Evolutionary conservation across 2,797 vertebrate genomes (phyloP), one percentile per base, ranked within the genome.

Genomic region (Poecilia picta): DNA sequence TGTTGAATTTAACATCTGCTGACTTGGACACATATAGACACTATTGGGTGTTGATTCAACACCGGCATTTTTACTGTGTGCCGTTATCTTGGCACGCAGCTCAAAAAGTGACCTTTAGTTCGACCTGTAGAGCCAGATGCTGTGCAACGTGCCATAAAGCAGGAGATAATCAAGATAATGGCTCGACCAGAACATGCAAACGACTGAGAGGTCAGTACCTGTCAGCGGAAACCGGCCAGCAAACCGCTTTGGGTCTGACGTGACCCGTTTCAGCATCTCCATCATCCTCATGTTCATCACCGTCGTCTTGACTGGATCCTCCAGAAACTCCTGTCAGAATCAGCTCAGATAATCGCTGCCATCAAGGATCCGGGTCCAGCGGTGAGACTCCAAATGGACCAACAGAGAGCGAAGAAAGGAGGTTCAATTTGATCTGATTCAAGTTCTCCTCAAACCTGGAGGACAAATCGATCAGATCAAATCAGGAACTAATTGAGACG

Each of bases 401-500:
- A 59, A 3, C 7, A 46, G 73, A 47, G 43, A 72, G 55, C 62
- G 79, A 75, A 43, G 62, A 76, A 86, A 74, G 43, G 68, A 83
- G 81, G 80, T 39, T 78, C 82, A 72, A 85, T 89, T 85, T 71
- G 23, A 10, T 41, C 47, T 31, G 77, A 93, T 89, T 85, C 72
- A 81, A 91, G 86, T 59, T 80, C 85, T 86, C 74, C 78, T 87
- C 73, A 88, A 80, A 92, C 74, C 68, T 83, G 77, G 72, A 66
- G 36, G 90, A 33, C 73, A 74, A 83, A 78, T 72, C 90, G 90
- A 92, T 87, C 90, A 92, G 86, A 89, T 91, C 82, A 86, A 89
- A 86, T 90, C 84, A 82, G 33, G 77, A 87, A 82, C 79, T 93
- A 93, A 94, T 93, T 90, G 88, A 78, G 85, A 39, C 13, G 88